phyloP scores from a whole-genome alignment of 2,888 invertebrate species.

The Pollenia griseotomentosa region DNA sequence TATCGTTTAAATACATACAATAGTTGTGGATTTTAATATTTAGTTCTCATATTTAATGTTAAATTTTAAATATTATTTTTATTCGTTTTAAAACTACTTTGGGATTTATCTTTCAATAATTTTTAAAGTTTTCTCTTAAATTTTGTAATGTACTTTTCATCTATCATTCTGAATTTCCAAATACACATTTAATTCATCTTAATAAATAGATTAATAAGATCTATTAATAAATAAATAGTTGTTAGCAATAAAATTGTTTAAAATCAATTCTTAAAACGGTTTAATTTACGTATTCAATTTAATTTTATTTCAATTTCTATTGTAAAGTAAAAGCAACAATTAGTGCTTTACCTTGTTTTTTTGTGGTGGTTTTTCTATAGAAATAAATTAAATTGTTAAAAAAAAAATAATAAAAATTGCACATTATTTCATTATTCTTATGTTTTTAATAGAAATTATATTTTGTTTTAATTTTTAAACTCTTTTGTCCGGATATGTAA shows the following conservation, averaged over 20 bases:
- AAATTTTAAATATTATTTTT: conserved; percentile 20
- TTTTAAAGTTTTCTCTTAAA: conserved; percentile 16
- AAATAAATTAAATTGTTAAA: conserved; percentile 39
- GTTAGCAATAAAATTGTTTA: conserved; percentile 57
- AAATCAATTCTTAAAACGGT: conserved; percentile 54
- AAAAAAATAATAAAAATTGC: conserved; percentile 57
- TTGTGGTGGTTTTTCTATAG: conserved; percentile 23
- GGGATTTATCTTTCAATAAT: neutral
- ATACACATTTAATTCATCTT: conserved; percentile 64
- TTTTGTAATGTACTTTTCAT: conserved; percentile 70
- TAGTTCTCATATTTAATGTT: conserved; percentile 52
- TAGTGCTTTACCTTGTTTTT: neutral
- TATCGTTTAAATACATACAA: conserved; percentile 48
- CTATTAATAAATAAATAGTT: conserved; percentile 67
- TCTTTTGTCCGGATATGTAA: conserved; percentile 73
- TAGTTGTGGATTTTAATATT: conserved; percentile 41
- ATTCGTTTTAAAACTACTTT: conserved; percentile 56
- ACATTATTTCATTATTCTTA: conserved; percentile 55
- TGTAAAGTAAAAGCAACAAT: conserved; percentile 17
- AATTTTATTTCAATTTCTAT: conserved; percentile 32
- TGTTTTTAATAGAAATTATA: conserved; percentile 51
- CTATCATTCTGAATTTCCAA: conserved; percentile 74
- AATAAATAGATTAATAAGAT: conserved; percentile 64
- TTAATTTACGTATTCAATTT: conserved; percentile 19
- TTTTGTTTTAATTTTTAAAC: conserved; percentile 38